These are phyloP conservation scores for Minunthozetes semirufus DNA, from an alignment of 2,888 invertebrate genomes.

Conservation along the genomic window DNA sequence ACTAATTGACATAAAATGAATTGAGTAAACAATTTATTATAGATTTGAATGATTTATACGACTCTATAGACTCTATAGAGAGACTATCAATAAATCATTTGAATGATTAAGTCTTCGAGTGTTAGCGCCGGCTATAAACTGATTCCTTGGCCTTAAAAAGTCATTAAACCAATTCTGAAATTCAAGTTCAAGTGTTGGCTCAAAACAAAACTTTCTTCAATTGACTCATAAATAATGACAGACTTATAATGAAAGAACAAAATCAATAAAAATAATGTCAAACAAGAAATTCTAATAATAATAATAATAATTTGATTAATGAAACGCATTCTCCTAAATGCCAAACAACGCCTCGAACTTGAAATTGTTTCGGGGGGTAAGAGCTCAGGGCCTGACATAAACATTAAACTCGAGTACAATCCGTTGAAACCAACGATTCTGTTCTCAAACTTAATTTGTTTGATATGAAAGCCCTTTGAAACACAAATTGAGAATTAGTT, in stretches of 20 bases:
- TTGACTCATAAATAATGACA: neutral
- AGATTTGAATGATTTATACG: no score
- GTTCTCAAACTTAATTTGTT: no score
- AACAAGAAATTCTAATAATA: neutral
- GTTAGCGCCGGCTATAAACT: no score
- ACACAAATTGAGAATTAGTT: no score
- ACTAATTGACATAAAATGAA: no score
- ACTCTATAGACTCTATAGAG: no score
- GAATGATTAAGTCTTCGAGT: no score
- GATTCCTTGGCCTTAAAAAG: neutral
- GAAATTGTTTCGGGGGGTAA: neutral
- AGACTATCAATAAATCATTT: no score
- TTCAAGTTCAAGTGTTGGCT: neutral
- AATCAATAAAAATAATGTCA: neutral
- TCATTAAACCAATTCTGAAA: neutral
- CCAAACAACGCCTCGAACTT: slow-evolving; percentile 1
- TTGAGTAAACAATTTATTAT: no score
- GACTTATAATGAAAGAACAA: neutral
- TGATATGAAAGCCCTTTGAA: no score
- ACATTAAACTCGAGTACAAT: no score
- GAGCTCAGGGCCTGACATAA: neutral
- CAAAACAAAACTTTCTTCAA: neutral
- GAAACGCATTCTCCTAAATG: neutral
- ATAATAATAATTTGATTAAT: neutral
- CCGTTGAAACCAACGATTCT: no score